phyloP scores from a whole-genome alignment of 2,797 vertebrate genomes.

The Macropodus opercularis region DNA sequence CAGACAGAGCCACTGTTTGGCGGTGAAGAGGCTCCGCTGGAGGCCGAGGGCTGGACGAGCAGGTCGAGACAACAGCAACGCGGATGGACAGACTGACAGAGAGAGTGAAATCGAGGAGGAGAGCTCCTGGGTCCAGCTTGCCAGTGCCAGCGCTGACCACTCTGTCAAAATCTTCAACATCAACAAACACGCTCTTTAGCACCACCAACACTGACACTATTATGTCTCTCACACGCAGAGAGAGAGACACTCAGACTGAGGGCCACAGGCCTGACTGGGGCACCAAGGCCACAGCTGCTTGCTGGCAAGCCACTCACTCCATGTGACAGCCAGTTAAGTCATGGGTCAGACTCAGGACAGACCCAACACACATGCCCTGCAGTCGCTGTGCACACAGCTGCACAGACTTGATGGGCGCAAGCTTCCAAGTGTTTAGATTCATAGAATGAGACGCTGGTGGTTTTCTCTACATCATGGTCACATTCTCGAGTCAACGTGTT shows the following conservation, averaged over 20 bases:
- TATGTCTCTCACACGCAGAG: conserved; percentile 43
- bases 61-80: conserved; percentile 39
- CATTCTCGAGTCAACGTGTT: conserved; percentile 5
- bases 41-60: conserved; percentile 82
- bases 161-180: conserved; percentile 93
- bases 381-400: conserved; percentile 51
- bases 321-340: conserved; percentile 63
- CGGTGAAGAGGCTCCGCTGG: conserved; percentile 91
- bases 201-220: conserved; percentile 66
- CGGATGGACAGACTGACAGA: conserved; percentile 59
- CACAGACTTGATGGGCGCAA: conserved; percentile 49
- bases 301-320: conserved; percentile 54
- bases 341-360: conserved; percentile 64
- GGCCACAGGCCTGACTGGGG: conserved; percentile 52
- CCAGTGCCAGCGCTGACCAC: conserved; percentile 91
- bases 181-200: conserved; percentile 84
- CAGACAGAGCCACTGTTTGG: conserved; percentile 91
- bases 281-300: conserved; percentile 66
- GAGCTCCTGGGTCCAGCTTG: conserved; percentile 88
- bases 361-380: conserved; percentile 38
- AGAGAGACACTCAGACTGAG: conserved; percentile 57
- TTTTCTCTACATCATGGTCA: conserved; percentile 8
- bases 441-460: conserved; percentile 21
- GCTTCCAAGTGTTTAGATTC: conserved; percentile 50
- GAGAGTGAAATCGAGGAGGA: conserved; percentile 58